Evolutionary conservation across 2,113 vertebrate species (phyloP).

Genomic region (Coptodon rendalli): DNA sequence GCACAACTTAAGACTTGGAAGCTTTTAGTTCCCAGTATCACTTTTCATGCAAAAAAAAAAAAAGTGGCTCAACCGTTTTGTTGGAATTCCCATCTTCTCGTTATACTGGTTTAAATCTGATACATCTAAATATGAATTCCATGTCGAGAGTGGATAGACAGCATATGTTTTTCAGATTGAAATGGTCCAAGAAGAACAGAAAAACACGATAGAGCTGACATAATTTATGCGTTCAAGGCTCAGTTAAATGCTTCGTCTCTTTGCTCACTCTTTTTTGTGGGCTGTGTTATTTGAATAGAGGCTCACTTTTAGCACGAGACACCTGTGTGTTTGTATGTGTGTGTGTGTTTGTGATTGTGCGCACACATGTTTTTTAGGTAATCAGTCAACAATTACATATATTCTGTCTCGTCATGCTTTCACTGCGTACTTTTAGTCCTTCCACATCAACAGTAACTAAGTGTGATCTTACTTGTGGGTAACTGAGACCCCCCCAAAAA

Average conservation of each 20-base stretch:
- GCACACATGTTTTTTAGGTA: neutral
- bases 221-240: conserved; percentile 59
- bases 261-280: neutral
- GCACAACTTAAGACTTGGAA: neutral
- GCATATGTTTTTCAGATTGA: conserved; percentile 70
- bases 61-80: neutral
- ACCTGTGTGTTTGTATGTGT: neutral
- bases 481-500: neutral
- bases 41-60: conserved; percentile 9
- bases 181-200: conserved; percentile 51
- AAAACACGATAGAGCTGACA: conserved; percentile 55
- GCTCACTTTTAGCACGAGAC: neutral
- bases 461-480: neutral
- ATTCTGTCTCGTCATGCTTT: neutral
- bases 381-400: conserved; percentile 2
- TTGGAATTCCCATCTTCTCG: conserved; percentile 37
- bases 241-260: conserved; percentile 27
- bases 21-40: neutral
- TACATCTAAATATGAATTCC: conserved; percentile 68
- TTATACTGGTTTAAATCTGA: conserved; percentile 60
- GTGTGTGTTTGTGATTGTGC: neutral
- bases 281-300: neutral
- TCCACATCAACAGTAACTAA: neutral
- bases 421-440: neutral
- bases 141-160: conserved; percentile 53